A percentile compares a stretch with the other conserved stretches of the same genome.
These are phyloP conservation scores for Andrena chrysosceles DNA, from an alignment of 2,888 invertebrate species.

Conservation along the genomic window DNA sequence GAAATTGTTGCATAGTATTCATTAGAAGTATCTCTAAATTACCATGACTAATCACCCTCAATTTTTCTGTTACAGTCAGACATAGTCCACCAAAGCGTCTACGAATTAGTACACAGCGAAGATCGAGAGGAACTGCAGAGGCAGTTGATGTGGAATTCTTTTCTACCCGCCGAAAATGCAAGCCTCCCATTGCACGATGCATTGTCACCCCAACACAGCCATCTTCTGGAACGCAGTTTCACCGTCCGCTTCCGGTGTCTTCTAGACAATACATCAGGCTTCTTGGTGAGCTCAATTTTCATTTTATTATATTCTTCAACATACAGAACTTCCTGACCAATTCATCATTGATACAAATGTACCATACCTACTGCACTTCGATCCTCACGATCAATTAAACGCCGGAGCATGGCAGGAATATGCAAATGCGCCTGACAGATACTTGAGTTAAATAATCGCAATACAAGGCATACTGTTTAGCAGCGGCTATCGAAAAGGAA, in stretches of 20 bases:
- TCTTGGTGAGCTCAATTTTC: constrained; percentile 90
- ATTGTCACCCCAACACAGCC: constrained; percentile 94
- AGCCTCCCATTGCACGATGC: constrained; percentile 94
- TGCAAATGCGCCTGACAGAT: constrained; percentile 48
- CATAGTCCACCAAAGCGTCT: constrained; percentile 99
- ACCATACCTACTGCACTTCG: background rate
- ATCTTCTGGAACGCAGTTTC: constrained; percentile 97
- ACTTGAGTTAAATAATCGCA: constrained; percentile 37
- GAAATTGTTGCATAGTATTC: no score
- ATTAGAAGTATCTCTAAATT: background rate
- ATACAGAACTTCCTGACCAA: background rate
- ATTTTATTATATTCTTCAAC: background rate
- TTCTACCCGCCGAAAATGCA: constrained; percentile 92
- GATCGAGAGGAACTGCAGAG: constrained; percentile 98
- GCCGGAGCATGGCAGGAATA: constrained; percentile 6
- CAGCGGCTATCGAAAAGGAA: constrained; percentile 3
- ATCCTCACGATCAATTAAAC: background rate
- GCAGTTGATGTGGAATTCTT: constrained; percentile 97
- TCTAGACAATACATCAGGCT: constrained; percentile 99
- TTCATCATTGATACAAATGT: background rate
- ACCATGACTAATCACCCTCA: background rate
- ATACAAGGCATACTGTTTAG: constrained; percentile 28
- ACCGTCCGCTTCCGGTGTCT: constrained; percentile 99
- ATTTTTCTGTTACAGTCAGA: constrained; percentile 93
- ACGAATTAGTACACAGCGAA: constrained; percentile 99